Percentiles rank a stretch among this genome's conserved stretches.
These are phyloP conservation scores for Anhinga anhinga DNA, from an alignment of 2,113 vertebrate genomes.

Conservation along the genomic window DNA sequence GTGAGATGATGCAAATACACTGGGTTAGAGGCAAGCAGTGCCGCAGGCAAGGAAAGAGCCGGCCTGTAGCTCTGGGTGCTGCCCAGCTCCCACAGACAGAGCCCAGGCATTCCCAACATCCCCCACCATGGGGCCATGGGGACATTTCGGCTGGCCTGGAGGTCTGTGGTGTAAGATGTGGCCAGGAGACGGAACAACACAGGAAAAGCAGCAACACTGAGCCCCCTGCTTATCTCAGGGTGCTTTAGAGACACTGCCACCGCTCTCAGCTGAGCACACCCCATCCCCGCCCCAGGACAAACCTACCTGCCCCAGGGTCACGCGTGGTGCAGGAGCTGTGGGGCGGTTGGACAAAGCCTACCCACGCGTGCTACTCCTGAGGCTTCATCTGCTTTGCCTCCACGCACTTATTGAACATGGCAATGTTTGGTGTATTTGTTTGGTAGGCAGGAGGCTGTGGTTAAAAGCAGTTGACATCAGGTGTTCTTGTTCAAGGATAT, in stretches of 20 bases:
- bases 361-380: fast-evolving
- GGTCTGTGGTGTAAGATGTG: neutral
- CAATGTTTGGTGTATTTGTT: neutral
- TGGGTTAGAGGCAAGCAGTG: neutral
- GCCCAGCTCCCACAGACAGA: neutral
- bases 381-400: neutral
- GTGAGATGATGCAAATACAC: neutral
- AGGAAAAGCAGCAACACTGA: neutral
- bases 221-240: fast-evolving
- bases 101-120: neutral
- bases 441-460: neutral
- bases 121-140: fast-evolving
- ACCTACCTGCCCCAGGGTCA: neutral
- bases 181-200: neutral
- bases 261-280: neutral
- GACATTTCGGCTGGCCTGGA: neutral
- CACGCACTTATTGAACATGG: fast-evolving
- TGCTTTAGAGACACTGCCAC: neutral
- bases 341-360: neutral
- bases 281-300: neutral
- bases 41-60: neutral
- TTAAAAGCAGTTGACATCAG: neutral
- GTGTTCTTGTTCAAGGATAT: neutral
- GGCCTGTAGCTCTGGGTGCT: neutral
- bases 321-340: fast-evolving